Conservation (phyloP, 2,113 vertebrate genomes). For the Prunella himalayana region DNA sequence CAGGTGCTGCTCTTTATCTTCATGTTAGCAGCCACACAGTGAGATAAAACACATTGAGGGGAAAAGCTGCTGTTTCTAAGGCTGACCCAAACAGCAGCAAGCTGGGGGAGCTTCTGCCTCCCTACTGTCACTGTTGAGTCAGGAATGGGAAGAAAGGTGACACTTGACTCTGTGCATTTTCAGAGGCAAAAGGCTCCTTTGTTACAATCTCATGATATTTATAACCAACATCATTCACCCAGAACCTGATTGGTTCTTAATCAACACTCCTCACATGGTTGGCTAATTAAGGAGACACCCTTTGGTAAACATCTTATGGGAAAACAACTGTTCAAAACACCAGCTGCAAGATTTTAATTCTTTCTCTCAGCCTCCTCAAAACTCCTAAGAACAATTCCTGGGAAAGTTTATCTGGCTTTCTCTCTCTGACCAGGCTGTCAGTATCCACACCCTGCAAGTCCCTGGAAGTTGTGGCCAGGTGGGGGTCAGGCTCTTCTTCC, state of each 20-base stretch:
- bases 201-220: not conserved
- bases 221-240: not conserved
- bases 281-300: not conserved
- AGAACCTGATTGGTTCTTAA: not conserved
- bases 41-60: not conserved
- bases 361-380: not conserved
- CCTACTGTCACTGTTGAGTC: no score
- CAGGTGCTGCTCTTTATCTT: not conserved
- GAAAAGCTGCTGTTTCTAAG: not conserved
- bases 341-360: not conserved
- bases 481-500: not conserved
- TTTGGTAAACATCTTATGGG: not conserved
- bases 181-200: not conserved
- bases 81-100: not conserved
- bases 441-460: not conserved
- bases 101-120: not conserved
- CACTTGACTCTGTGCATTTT: not conserved
- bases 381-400: not conserved
- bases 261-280: not conserved
- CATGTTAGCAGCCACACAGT: fast-evolving
- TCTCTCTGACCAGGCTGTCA: not conserved
- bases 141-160: not conserved
- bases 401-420: not conserved
- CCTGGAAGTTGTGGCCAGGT: not conserved
- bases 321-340: not conserved